Conservation (phyloP, 2,797 vertebrate species). For the Momotus momota region DNA sequence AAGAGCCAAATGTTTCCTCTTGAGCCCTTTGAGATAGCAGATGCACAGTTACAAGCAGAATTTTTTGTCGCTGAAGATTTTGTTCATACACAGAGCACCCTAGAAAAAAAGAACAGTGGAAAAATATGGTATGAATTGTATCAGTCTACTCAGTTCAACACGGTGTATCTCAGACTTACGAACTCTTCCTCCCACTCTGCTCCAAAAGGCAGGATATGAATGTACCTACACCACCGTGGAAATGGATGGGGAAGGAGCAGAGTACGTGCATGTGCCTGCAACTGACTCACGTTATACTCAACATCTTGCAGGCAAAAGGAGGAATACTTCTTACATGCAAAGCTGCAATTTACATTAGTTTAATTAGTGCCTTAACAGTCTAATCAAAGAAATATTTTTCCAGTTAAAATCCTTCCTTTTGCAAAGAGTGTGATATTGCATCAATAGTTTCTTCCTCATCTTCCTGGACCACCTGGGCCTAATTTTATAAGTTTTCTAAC, state of each 20-base stretch:
- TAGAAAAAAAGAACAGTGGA: neutral
- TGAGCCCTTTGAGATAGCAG: conserved; percentile 19
- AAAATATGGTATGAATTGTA: neutral
- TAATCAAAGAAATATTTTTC: neutral
- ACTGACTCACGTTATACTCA: neutral
- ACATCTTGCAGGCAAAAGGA: neutral
- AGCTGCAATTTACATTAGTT: neutral
- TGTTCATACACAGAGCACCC: neutral
- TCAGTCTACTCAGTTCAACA: neutral
- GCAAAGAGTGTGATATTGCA: neutral
- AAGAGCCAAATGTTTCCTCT: conserved; percentile 48
- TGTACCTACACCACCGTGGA: neutral
- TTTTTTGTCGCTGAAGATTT: conserved; percentile 7
- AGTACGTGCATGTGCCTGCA: fast-evolving
- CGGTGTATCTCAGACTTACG: fast-evolving
- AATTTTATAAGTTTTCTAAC: neutral
- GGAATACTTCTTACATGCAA: neutral
- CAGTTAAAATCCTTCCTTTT: neutral
- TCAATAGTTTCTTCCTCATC: neutral
- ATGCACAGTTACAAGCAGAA: conserved; percentile 8
- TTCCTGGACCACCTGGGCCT: neutral
- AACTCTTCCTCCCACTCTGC: neutral
- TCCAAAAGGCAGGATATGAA: neutral
- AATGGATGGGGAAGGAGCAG: neutral
- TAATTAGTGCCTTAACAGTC: neutral